These are phyloP conservation scores for Parnassius apollo DNA, from an alignment of 2,888 invertebrate species.

Conservation along the genomic window DNA sequence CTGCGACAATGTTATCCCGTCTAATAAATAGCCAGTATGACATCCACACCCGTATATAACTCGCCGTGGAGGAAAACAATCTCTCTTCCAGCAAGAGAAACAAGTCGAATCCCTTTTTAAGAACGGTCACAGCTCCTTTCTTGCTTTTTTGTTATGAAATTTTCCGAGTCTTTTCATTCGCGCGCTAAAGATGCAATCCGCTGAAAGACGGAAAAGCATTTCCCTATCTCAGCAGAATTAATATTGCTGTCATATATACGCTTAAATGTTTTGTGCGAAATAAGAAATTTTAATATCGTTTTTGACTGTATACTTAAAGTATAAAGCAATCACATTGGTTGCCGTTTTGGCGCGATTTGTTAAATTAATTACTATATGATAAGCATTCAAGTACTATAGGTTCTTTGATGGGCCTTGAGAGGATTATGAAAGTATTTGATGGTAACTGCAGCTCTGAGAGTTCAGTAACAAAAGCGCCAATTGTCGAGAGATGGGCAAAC, in stretches of 20 bases:
- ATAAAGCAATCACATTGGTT: constrained; percentile 16
- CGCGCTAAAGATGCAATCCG: constrained; percentile 45
- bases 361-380: constrained; percentile 23
- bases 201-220: constrained; percentile 29
- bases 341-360: background rate
- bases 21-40: constrained; percentile 75
- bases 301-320: constrained; percentile 5
- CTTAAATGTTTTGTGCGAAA: constrained; percentile 16
- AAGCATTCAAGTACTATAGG: constrained; percentile 30
- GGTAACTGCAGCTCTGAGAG: constrained; percentile 55
- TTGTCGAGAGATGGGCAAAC: constrained; percentile 72
- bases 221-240: constrained; percentile 23
- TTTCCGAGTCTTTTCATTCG: constrained; percentile 50
- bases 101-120: constrained; percentile 69
- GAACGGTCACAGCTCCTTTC: constrained; percentile 55
- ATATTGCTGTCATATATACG: constrained; percentile 22
- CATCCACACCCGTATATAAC: constrained; percentile 57
- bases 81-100: constrained; percentile 61
- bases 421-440: constrained; percentile 66
- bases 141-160: constrained; percentile 54
- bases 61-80: constrained; percentile 65
- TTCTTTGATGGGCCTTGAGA: constrained; percentile 52
- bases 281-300: constrained; percentile 22
- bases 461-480: constrained; percentile 72
- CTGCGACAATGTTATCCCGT: constrained; percentile 72